These are phyloP conservation scores for Pollachius pollachius DNA, from an alignment of 2,113 vertebrate genomes.

Conservation along the genomic window DNA sequence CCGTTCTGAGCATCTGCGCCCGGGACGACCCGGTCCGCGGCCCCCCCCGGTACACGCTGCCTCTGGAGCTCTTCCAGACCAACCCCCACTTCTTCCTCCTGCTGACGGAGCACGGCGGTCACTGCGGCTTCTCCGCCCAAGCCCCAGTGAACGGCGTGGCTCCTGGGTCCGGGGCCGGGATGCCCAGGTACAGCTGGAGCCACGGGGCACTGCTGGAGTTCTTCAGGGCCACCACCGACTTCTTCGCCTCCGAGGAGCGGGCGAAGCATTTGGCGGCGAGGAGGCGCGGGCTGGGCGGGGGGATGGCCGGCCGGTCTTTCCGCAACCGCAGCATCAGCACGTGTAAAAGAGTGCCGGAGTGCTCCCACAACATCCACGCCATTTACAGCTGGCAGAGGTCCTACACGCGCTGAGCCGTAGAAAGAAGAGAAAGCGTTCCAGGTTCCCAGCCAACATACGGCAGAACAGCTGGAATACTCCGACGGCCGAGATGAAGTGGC, in stretches of 20 bases:
- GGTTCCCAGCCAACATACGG: constrained; percentile 7
- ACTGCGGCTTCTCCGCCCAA: constrained; percentile 75
- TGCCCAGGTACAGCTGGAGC: constrained; percentile 66
- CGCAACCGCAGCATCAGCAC: constrained; percentile 73
- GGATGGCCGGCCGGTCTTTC: constrained; percentile 53
- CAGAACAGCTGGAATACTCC: constrained; percentile 4
- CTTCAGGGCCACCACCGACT: constrained; percentile 78
- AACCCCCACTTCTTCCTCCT: constrained; percentile 83
- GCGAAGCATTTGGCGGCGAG: constrained; percentile 63
- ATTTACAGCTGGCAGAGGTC: constrained; percentile 82
- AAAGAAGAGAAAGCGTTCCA: background rate
- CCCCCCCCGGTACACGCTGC: constrained; percentile 61
- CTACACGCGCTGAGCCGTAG: constrained; percentile 74
- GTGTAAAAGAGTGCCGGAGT: constrained; percentile 70
- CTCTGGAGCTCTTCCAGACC: constrained; percentile 80
- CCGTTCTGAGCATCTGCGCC: constrained; percentile 77
- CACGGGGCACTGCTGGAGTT: constrained; percentile 78
- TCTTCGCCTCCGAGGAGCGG: constrained; percentile 77
- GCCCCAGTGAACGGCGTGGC: background rate
- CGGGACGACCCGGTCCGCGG: constrained; percentile 77
- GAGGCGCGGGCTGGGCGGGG: constrained; percentile 63
- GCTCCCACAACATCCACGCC: constrained; percentile 79
- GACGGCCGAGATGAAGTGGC: constrained; percentile 1
- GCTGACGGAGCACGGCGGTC: constrained; percentile 72
- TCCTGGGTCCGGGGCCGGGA: constrained; percentile 10